These are phyloP conservation scores for Nomada fucata DNA, from an alignment of 2,888 invertebrate genomes.

Conservation along the genomic window DNA sequence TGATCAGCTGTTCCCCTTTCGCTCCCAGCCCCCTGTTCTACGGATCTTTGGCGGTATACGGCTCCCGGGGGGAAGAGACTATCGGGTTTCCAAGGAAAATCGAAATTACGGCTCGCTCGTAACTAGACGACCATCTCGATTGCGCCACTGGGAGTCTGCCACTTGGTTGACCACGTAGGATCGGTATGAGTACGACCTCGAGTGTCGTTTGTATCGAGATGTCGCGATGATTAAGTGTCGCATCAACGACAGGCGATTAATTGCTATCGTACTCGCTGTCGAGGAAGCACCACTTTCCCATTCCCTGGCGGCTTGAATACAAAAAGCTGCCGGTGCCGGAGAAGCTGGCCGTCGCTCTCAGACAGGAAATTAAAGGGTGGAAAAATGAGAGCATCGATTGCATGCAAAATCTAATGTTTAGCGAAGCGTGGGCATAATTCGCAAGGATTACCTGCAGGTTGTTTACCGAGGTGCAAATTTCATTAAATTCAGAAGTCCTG, in stretches of 20 bases:
- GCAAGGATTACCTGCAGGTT: too few relatives aligned
- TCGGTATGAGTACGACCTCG: constrained; percentile 15
- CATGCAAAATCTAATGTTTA: too few relatives aligned
- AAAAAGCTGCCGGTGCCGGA: not conserved
- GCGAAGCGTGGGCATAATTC: too few relatives aligned
- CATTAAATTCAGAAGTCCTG: too few relatives aligned
- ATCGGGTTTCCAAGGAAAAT: constrained; percentile 59
- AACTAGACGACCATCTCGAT: constrained; percentile 42
- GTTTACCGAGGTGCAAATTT: too few relatives aligned
- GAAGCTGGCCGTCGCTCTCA: not conserved
- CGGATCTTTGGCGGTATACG: constrained; percentile 1
- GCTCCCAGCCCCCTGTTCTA: not conserved
- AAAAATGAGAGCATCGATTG: constrained; percentile 38
- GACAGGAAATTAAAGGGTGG: constrained; percentile 6
- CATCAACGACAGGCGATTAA: constrained; percentile 53
- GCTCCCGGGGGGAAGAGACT: constrained; percentile 17
- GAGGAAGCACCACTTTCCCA: not conserved
- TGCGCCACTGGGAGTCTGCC: constrained; percentile 19
- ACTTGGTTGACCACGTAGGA: constrained; percentile 27
- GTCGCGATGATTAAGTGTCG: constrained; percentile 54
- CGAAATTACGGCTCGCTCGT: constrained; percentile 53
- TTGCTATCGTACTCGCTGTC: constrained; percentile 39
- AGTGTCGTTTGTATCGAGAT: constrained; percentile 39
- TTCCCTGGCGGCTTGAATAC: not conserved
- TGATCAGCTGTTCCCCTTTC: constrained; percentile 33